A percentile compares a stretch with the other conserved stretches of the same genome.
These are phyloP conservation scores for Drosophila kikkawai DNA, from an alignment of 1,140 invertebrate species.

Conservation along the genomic window DNA sequence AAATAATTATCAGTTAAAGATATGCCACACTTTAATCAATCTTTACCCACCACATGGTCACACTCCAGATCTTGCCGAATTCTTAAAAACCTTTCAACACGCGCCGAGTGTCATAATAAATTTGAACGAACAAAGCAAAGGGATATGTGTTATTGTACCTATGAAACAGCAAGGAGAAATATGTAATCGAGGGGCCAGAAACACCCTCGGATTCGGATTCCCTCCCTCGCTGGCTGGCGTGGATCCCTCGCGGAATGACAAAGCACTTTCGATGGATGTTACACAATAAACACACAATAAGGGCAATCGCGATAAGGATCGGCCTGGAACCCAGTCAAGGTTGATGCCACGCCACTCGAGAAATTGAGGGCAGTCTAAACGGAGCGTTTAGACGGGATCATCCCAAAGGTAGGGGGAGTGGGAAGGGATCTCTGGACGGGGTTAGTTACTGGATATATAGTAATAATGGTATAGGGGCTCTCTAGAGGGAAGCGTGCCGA, in stretches of 20 bases:
- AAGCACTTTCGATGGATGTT: slow-evolving; percentile 73
- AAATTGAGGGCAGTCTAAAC: slow-evolving; percentile 70
- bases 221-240: slow-evolving; percentile 1
- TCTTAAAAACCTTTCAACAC: slow-evolving; percentile 76
- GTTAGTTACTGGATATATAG: slow-evolving; percentile 54
- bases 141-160: slow-evolving; percentile 9
- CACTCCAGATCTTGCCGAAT: slow-evolving; percentile 22
- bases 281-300: slow-evolving; percentile 67
- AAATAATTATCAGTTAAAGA: too few species aligned
- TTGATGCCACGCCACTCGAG: slow-evolving; percentile 67
- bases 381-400: slow-evolving; percentile 61
- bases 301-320: slow-evolving; percentile 78
- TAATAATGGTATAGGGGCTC: slow-evolving; percentile 47
- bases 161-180: slow-evolving; percentile 24
- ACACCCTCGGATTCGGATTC: slow-evolving; percentile 54
- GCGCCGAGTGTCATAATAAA: slow-evolving; percentile 82
- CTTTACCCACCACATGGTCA: slow-evolving; percentile 52
- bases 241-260: slow-evolving; percentile 58
- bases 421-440: slow-evolving; percentile 50
- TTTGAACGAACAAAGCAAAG: slow-evolving; percentile 51
- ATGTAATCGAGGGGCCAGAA: slow-evolving; percentile 45
- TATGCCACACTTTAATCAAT: slow-evolving; percentile 25
- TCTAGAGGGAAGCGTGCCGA: slow-evolving; percentile 67
- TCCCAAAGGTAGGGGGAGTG: slow-evolving; percentile 10
- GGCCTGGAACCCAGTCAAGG: slow-evolving; percentile 37